Evolutionary conservation across 53 echinoderm and acorn worm genomes (phyloP).

Genomic region (Mesocentrotus franciscanus): DNA sequence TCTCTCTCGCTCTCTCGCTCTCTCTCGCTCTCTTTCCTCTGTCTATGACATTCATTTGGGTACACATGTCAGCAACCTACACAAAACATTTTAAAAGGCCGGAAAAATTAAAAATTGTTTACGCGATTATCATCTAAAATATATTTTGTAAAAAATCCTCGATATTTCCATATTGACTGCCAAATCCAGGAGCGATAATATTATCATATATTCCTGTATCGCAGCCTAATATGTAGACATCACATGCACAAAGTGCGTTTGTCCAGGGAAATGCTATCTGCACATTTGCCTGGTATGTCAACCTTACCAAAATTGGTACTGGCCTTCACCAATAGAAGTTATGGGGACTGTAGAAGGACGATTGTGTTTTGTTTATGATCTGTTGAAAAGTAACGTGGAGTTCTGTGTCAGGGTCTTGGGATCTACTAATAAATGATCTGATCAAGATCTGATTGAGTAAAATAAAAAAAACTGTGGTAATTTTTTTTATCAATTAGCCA

Average conservation of each 20-base stretch:
- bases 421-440: neutral
- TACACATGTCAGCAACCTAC: too few species aligned
- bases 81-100: too few species aligned
- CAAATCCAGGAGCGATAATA: too few species aligned
- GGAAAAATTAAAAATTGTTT: too few species aligned
- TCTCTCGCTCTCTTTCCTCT: too few species aligned
- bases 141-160: too few species aligned
- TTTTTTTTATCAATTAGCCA: too few species aligned
- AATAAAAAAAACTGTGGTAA: neutral
- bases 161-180: too few species aligned
- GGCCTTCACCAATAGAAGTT: neutral
- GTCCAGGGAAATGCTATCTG: neutral
- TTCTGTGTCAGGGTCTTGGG: constrained; percentile 11
- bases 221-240: neutral
- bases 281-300: neutral
- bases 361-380: neutral
- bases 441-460: neutral
- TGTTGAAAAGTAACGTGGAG: constrained; percentile 5
- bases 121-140: too few species aligned
- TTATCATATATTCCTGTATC: too few species aligned
- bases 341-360: neutral
- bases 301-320: neutral
- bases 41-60: too few species aligned
- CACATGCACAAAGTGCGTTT: neutral
- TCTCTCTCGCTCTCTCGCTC: too few species aligned